phyloP scores from a whole-genome alignment of 1,140 invertebrate genomes.

The Anoplolepis gracilipes region DNA sequence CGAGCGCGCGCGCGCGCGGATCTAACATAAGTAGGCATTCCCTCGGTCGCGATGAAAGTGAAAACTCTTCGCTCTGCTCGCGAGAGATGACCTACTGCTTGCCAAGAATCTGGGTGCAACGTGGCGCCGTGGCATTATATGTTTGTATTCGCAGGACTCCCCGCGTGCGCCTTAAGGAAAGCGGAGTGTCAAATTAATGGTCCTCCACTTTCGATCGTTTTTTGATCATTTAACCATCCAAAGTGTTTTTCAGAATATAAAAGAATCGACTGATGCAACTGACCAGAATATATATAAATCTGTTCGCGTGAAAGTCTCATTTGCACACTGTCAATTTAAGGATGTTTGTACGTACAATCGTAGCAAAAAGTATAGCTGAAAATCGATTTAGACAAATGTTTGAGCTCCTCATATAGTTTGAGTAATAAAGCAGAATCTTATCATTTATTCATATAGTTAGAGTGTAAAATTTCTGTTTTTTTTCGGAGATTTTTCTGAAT shows the following conservation, averaged over 20 bases:
- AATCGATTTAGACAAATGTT: too few species aligned
- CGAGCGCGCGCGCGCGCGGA: conserved; percentile 36
- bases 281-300: not conserved
- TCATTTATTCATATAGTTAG: too few species aligned
- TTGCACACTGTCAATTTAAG: not conserved
- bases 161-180: not conserved
- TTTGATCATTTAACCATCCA: too few species aligned
- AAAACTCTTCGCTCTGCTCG: conserved; percentile 81
- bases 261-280: too few species aligned
- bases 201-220: not conserved
- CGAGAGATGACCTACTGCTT: conserved; percentile 83
- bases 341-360: too few species aligned
- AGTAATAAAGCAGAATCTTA: too few species aligned
- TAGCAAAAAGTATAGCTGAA: too few species aligned
- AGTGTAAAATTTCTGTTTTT: too few species aligned
- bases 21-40: conserved; percentile 74
- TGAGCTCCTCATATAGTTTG: too few species aligned
- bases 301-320: not conserved
- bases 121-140: conserved; percentile 55
- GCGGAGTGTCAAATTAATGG: not conserved
- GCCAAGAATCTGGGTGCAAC: conserved; percentile 84
- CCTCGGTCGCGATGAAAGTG: conserved; percentile 84
- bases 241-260: too few species aligned
- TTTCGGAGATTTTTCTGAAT: too few species aligned
- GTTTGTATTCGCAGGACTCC: not conserved